Base-by-base conservation (phyloP, 2,113 vertebrate species). In the Ceyx melanurus region DNA sequence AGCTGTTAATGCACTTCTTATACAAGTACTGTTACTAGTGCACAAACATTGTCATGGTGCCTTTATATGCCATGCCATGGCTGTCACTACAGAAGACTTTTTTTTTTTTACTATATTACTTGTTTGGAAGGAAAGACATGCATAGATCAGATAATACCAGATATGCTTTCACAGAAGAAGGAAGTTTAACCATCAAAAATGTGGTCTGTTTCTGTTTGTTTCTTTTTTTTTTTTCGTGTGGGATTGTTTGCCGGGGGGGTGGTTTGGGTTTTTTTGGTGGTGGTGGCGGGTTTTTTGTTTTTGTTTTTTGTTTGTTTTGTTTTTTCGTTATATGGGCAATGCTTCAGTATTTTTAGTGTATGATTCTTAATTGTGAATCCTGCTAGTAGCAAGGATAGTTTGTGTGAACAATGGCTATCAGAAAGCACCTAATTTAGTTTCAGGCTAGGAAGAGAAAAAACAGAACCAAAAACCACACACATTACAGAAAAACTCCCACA, bases 381-480 rank as follows among this genome's bases (percentile, higher is more conserved):
- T 91, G 37, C 25, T 13, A 33, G 7, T 3, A 37, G 28, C 33
- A 91, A 35, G 17, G 16, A 53, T 22, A 65, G 33, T 22, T 51
- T 33, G 19, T 1, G 6, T 31, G 23, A 61, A 84, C 25, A 84
- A n/a, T 0, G 2, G 21, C 48, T 81, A 42, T 31, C n/a, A 77
- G 37, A 78, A 75, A 72, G 48, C 31, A 74, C 3, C 9, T 25
- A 12, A 4, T 45, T 83, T 54, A 60, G 18, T 75, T 82, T 23
- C 0, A 0, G 22, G 22, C 13, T 31, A 3, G 66, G 5, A 45
- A 46, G 3, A 0, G 10, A 31, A 31, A 72, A 23, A 48, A 48
- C 46, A 48, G 22, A 48, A 22, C 10, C 18, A 22, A 48, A 48
- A 5, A 45, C 43, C 43, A 45, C 43, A 16, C 43, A 15, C 43